phyloP scores from a whole-genome alignment of 1,140 invertebrate genomes.

The Brachionus plicatilis region DNA sequence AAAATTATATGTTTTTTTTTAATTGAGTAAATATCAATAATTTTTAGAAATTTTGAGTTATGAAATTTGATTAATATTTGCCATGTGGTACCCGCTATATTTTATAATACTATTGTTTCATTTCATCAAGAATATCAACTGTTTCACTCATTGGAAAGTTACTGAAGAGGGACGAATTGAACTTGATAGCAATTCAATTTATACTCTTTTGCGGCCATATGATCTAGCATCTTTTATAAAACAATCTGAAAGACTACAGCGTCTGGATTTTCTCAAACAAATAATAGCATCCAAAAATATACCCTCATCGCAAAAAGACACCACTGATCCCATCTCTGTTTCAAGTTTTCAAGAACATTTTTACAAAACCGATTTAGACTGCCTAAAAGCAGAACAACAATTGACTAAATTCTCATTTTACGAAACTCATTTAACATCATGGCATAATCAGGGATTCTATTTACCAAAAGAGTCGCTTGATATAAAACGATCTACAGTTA shows the following conservation, averaged over 20 bases:
- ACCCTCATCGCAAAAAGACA: not conserved
- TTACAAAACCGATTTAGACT: constrained; percentile 26
- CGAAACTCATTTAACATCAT: constrained; percentile 11
- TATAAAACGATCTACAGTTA: not conserved
- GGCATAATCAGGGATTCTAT: not conserved
- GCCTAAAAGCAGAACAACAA: constrained; percentile 7
- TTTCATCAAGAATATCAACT: not conserved
- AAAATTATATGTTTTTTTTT: not conserved
- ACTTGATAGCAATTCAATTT: not conserved
- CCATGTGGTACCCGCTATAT: no score
- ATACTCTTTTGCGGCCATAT: constrained; percentile 2
- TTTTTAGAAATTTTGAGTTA: no score
- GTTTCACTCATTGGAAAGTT: constrained; percentile 16
- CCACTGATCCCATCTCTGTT: not conserved
- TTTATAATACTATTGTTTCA: not conserved
- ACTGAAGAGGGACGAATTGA: constrained; percentile 7
- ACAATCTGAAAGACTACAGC: not conserved
- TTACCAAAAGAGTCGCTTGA: constrained; percentile 10
- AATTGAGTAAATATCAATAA: not conserved
- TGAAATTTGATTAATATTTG: no score
- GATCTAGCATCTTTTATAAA: constrained; percentile 19
- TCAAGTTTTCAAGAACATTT: constrained; percentile 23
- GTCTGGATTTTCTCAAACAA: not conserved
- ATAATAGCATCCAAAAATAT: not conserved
- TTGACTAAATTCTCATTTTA: constrained; percentile 39